These are phyloP conservation scores for Coregonus suidteri DNA, from an alignment of 2,797 vertebrate genomes.

Conservation along the genomic window DNA sequence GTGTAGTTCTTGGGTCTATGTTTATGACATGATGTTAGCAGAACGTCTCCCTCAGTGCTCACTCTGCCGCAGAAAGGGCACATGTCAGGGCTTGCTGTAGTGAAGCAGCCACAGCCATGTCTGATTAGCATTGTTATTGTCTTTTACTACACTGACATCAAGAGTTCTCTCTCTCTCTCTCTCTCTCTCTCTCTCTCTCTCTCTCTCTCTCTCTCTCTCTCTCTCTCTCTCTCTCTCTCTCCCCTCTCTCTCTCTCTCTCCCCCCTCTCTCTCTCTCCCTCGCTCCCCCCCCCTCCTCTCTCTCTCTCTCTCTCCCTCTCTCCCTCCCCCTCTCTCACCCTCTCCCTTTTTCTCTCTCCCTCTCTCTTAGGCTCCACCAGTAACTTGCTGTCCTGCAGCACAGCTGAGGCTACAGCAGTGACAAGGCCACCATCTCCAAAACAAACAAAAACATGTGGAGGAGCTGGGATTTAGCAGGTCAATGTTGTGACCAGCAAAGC, in stretches of 20 bases:
- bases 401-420: slow-evolving; percentile 52
- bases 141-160: slow-evolving; percentile 55
- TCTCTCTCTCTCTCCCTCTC: slow-evolving; percentile 9
- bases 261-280: background rate
- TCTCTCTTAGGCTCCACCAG: slow-evolving; percentile 27
- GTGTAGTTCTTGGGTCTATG: slow-evolving; percentile 20
- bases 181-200: slow-evolving; percentile 10
- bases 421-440: slow-evolving; percentile 70
- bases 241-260: slow-evolving; percentile 34
- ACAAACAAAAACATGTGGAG: slow-evolving; percentile 64
- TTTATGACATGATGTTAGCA: slow-evolving; percentile 62
- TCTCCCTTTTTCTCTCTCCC: slow-evolving; percentile 14
- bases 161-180: slow-evolving; percentile 15
- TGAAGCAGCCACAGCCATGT: slow-evolving; percentile 77
- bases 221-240: background rate
- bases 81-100: slow-evolving; percentile 70
- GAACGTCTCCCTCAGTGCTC: slow-evolving; percentile 62
- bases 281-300: background rate
- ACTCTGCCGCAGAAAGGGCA: slow-evolving; percentile 63
- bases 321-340: slow-evolving; percentile 8
- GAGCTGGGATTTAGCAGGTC: slow-evolving; percentile 48
- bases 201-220: slow-evolving; percentile 38
- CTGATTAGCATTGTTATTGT: slow-evolving; percentile 80
- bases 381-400: slow-evolving; percentile 44
- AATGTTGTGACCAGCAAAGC: slow-evolving; percentile 52